A percentile compares a stretch with the other conserved stretches of the same genome.
Evolutionary conservation across 2,113 vertebrate species (phyloP).

Genomic region (Leucosticte australis): DNA sequence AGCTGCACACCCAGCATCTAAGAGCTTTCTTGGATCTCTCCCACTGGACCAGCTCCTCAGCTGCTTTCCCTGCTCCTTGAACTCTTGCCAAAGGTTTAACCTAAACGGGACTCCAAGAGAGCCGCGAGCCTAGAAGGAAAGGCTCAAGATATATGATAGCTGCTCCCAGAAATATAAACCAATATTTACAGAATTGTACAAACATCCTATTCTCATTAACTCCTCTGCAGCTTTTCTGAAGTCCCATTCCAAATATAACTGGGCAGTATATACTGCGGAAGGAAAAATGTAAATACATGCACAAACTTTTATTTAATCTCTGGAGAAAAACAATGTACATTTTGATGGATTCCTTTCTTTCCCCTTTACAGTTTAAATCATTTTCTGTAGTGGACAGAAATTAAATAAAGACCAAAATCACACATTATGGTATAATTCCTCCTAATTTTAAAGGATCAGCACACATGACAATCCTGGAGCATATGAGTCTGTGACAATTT

Average conservation of each 20-base stretch:
- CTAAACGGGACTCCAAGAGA: slow-evolving; percentile 26
- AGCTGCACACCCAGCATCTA: slow-evolving; percentile 22
- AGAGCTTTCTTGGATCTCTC: slow-evolving; percentile 52
- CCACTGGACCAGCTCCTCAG: slow-evolving; percentile 29
- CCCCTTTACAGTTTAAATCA: neutral
- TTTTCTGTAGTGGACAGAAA: neutral
- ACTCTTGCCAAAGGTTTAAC: slow-evolving; percentile 27
- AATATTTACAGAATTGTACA: slow-evolving; percentile 68
- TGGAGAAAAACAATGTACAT: neutral
- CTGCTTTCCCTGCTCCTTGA: slow-evolving; percentile 32
- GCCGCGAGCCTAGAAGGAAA: neutral
- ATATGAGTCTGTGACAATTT: neutral
- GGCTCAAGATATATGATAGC: slow-evolving; percentile 27
- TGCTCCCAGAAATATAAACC: slow-evolving; percentile 64
- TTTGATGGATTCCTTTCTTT: slow-evolving; percentile 12
- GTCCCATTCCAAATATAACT: slow-evolving; percentile 58
- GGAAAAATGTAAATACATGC: slow-evolving; percentile 60
- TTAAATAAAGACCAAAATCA: neutral
- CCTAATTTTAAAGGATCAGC: neutral
- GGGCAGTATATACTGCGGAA: slow-evolving; percentile 32
- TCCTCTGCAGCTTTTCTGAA: slow-evolving; percentile 43
- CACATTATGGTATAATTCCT: neutral
- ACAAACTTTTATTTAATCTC: slow-evolving; percentile 58
- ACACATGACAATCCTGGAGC: neutral
- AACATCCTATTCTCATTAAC: slow-evolving; percentile 70